Conservation (phyloP, 2,113 vertebrate genomes). For the Chaetops frenatus region DNA sequence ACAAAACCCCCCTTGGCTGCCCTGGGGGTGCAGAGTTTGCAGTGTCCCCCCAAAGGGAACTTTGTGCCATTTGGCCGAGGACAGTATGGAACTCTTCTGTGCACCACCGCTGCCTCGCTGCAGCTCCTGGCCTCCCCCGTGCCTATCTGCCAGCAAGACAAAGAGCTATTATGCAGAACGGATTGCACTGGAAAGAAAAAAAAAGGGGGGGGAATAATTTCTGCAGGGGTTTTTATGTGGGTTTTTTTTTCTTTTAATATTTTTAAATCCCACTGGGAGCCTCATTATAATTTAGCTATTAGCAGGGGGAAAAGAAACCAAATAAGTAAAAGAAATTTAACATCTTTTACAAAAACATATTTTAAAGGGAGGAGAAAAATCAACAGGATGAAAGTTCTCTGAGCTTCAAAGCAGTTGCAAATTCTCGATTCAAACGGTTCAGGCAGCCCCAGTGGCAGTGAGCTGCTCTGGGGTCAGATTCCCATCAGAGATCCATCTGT, state of each 20-base stretch:
- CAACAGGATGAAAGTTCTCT: slow-evolving; percentile 40
- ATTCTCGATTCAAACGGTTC: slow-evolving; percentile 28
- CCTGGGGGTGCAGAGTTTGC: not conserved
- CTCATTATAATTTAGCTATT: slow-evolving; percentile 76
- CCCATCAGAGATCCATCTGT: not conserved
- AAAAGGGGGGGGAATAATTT: slow-evolving; percentile 30
- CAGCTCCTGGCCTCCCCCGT: slow-evolving; percentile 43
- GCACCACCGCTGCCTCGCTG: not conserved
- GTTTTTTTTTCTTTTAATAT: not conserved
- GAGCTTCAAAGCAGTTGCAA: slow-evolving; percentile 55
- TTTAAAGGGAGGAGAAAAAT: slow-evolving; percentile 8
- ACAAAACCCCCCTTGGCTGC: not conserved
- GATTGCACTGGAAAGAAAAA: slow-evolving; percentile 48
- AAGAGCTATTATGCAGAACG: slow-evolving; percentile 71
- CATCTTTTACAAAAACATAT: not conserved
- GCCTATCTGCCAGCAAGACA: slow-evolving; percentile 63
- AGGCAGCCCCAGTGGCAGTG: not conserved
- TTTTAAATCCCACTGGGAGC: slow-evolving; percentile 61
- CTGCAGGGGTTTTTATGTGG: not conserved
- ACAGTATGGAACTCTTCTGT: not conserved
- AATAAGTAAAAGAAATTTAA: slow-evolving; percentile 66
- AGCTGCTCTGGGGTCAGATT: not conserved
- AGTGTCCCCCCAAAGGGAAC: not conserved
- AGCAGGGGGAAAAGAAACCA: slow-evolving; percentile 11
- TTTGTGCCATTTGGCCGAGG: not conserved